A percentile compares a stretch with the other conserved stretches of the same genome.
Conservation (phyloP, 2,888 invertebrate genomes). For the Phengaris alcon region DNA sequence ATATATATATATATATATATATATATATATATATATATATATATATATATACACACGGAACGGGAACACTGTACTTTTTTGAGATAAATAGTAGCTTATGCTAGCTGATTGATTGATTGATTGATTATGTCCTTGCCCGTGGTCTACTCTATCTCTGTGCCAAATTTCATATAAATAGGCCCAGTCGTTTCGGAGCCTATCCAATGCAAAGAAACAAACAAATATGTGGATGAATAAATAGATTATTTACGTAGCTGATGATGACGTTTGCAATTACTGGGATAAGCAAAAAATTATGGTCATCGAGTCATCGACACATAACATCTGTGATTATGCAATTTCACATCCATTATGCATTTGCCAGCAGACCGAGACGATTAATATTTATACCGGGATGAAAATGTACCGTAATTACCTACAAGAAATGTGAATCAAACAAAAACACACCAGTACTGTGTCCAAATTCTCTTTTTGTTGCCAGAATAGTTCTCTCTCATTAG, state of each 20-base stretch:
- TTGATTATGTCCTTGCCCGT: too few relatives aligned
- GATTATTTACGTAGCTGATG: neutral
- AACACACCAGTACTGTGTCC: neutral
- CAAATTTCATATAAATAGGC: too few relatives aligned
- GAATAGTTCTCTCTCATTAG: neutral
- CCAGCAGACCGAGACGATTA: neutral
- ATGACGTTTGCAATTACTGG: neutral
- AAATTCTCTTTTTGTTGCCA: neutral
- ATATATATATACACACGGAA: too few relatives aligned
- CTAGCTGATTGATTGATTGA: too few relatives aligned
- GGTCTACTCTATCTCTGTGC: too few relatives aligned
- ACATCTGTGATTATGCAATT: slow-evolving; percentile 7
- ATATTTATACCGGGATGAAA: slow-evolving; percentile 19
- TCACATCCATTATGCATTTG: slow-evolving; percentile 22
- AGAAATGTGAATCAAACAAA: neutral
- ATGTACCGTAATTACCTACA: neutral
- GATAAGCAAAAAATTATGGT: slow-evolving; percentile 8
- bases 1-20: too few relatives aligned
- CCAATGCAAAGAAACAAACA: too few relatives aligned
- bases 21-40: too few relatives aligned
- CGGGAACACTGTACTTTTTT: too few relatives aligned
- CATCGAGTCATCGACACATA: slow-evolving; percentile 7
- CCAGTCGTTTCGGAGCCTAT: too few relatives aligned
- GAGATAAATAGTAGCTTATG: too few relatives aligned
- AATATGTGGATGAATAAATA: too few relatives aligned